A percentile compares a stretch with the other conserved stretches of the same genome.
Conservation (phyloP, 2,113 vertebrate species). For the Prunella fulvescens region DNA sequence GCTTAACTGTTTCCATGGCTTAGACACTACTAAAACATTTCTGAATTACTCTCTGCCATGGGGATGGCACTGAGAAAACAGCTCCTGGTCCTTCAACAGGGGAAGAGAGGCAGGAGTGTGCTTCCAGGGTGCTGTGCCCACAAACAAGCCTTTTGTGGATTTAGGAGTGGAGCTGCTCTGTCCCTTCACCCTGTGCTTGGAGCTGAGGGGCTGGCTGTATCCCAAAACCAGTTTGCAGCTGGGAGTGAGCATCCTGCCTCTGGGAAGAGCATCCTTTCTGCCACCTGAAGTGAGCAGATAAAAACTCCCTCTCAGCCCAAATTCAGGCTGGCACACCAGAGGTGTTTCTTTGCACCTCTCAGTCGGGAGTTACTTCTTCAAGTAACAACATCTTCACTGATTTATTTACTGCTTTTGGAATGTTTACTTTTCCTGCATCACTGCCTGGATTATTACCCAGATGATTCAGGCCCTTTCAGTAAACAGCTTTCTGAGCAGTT, state of each 20-base stretch:
- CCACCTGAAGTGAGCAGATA: not conserved
- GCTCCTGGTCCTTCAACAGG: not conserved
- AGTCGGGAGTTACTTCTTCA: rapidly evolving
- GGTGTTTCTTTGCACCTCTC: not conserved
- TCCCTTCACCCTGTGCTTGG: not conserved
- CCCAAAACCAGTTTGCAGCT: not conserved
- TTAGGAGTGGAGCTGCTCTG: not conserved
- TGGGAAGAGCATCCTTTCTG: not conserved
- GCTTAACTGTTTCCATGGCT: not conserved
- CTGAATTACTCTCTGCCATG: not conserved
- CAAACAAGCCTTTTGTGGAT: not conserved
- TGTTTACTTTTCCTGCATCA: not conserved
- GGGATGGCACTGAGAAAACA: not conserved
- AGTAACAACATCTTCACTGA: not conserved
- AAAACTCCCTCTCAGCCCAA: not conserved
- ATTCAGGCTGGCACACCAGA: not conserved
- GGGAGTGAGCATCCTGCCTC: not conserved
- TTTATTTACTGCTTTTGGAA: not conserved
- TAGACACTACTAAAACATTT: not conserved
- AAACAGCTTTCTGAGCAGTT: not conserved
- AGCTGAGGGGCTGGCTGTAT: not conserved
- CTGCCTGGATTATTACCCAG: not conserved
- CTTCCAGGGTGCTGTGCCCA: not conserved
- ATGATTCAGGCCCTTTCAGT: not conserved
- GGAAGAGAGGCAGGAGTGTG: not conserved